A percentile compares a stretch with the other conserved stretches of the same genome.
phyloP scores from a whole-genome alignment of 2,888 invertebrate genomes.

The Heliconius ismenius region DNA sequence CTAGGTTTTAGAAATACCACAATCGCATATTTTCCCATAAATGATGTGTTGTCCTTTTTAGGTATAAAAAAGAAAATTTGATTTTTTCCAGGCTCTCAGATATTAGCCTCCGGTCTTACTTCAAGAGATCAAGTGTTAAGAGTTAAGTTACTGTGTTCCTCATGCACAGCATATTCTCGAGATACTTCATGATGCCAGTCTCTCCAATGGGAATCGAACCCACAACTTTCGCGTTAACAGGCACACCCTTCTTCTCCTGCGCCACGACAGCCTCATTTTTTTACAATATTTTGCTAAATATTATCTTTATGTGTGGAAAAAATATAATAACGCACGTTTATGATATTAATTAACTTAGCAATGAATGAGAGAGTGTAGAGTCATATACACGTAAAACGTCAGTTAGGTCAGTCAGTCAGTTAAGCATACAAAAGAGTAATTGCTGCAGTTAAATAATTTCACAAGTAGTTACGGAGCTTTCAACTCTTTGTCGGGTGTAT shows the following conservation, averaged over 20 bases:
- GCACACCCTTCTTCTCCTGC: not conserved
- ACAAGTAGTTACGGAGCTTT: constrained; percentile 15
- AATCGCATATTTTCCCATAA: not conserved
- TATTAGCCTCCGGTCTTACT: too few species aligned
- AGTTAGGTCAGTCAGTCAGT: too few species aligned
- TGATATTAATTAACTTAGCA: not conserved
- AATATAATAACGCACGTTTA: not conserved
- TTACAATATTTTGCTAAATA: not conserved
- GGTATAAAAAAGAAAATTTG: too few species aligned
- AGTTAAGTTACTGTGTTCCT: not conserved
- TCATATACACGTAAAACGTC: not conserved
- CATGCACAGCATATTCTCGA: too few species aligned
- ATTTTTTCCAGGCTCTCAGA: too few species aligned
- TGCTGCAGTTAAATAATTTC: constrained; percentile 9
- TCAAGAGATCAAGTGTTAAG: not conserved
- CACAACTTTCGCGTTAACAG: not conserved
- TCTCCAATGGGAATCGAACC: not conserved
- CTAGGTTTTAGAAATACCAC: not conserved
- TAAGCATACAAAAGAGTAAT: constrained; percentile 7
- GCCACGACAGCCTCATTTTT: not conserved
- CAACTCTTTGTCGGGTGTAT: constrained; percentile 1
- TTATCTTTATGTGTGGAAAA: not conserved
- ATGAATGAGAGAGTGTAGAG: not conserved
- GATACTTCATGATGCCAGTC: not conserved
- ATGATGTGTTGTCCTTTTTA: too few species aligned